Evolutionary conservation across 37 sponge, comb jelly and placozoan species (phyloP), one percentile per base, ranked within the genome.

Genomic region (Spongilla lacustris): DNA sequence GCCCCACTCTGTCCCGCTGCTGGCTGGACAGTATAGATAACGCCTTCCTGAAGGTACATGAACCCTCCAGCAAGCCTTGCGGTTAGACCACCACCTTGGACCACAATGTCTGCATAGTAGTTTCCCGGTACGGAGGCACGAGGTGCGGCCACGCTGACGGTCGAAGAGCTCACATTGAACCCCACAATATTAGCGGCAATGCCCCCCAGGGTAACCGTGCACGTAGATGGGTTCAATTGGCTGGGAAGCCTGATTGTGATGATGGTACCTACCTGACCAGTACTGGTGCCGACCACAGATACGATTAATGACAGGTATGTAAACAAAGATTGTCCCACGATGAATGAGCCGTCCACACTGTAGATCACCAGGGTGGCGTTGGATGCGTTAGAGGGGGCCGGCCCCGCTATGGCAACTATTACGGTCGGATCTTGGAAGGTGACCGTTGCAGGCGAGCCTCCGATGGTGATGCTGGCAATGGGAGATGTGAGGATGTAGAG

Each of bases 221-320:
- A 68, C 17, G 41, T 33, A 58, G 89, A 86, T 4, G 86, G 76
- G 46, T 46, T 8, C 46, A 46, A 8, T 4, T 4, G 46, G 32
- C 73, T 33, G 17, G 87, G 87, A 11, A 87, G 38, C 6, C 13
- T 21, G 24, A 49, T 25, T 1, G 85, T 22, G 24, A 71, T 74
- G 0, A 93, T 71, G 19, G 96, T 95, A 23, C 96, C 96, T 48
- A 76, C 72, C 73, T 90, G 90, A 8, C 96, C 96, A 34, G 14
- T 19, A 28, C 37, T 25, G n/a, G 35, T 67, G 8, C 79, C 80
- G 1, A 71, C 58, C 37, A 95, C 67, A 2, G 85, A 83, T n/a
- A 95, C 66, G 19, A 75, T 68, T 6, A 88, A 41, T 26, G 86
- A 70, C n/a, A 79, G 72, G 76, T 84, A 95, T 11, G 83, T 68